Conservation (phyloP, 2,888 invertebrate genomes). For the Athalia cordata region DNA sequence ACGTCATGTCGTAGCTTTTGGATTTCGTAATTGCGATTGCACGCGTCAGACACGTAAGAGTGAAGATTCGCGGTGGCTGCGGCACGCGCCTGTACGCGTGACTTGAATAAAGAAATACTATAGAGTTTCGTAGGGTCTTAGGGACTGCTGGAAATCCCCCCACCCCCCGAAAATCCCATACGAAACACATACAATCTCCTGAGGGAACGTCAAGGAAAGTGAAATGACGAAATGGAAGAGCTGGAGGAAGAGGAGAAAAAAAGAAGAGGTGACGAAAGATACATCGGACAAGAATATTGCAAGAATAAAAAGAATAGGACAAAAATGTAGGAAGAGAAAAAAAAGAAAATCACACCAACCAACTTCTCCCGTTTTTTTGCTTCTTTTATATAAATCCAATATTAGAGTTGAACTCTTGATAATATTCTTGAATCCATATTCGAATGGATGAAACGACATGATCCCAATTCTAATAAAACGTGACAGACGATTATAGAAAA, state of each 20-base stretch:
- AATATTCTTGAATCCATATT: too few relatives aligned
- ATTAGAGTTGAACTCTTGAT: not conserved
- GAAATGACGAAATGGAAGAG: conserved; percentile 24
- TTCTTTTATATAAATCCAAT: not conserved
- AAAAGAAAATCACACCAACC: too few relatives aligned
- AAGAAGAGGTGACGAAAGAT: not conserved
- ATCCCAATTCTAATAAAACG: too few relatives aligned
- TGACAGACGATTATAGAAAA: too few relatives aligned
- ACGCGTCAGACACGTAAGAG: conserved; percentile 33
- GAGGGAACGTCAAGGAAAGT: not conserved
- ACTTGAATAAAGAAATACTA: conserved; percentile 32
- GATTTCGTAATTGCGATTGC: conserved; percentile 42
- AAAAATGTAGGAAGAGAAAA: too few relatives aligned
- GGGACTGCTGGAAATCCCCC: not conserved
- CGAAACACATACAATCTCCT: not conserved
- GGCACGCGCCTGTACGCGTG: conserved; percentile 30
- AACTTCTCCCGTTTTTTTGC: too few relatives aligned
- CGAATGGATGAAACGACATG: too few relatives aligned
- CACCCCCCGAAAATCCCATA: not conserved
- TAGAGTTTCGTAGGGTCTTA: not conserved
- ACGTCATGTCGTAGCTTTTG: not conserved
- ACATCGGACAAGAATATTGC: not conserved
- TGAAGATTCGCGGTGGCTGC: conserved; percentile 9
- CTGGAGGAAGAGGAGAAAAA: not conserved
- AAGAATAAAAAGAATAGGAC: not conserved